A percentile compares a stretch with the other conserved stretches of the same genome.
These are phyloP conservation scores for Lacerta bilineata DNA, from an alignment of 2,797 vertebrate species.

Conservation along the genomic window DNA sequence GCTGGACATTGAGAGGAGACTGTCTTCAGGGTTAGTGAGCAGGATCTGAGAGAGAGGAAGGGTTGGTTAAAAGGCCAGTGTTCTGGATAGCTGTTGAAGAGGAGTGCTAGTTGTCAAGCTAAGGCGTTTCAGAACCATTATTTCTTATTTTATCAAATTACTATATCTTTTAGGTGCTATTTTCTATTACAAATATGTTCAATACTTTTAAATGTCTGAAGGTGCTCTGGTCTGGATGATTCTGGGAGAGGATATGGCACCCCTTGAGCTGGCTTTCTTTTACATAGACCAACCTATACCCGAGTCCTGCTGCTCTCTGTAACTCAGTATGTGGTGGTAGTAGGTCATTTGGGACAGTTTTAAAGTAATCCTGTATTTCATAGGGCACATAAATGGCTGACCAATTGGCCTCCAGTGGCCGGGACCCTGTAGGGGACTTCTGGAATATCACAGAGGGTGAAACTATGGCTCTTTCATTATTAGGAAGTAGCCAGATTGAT, in stretches of 20 bases:
- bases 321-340: not conserved
- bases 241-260: not conserved
- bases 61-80: not conserved
- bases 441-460: rapidly evolving
- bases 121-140: not conserved
- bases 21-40: no score
- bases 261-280: not conserved
- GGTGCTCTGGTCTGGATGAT: not conserved
- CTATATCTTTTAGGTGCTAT: not conserved
- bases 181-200: not conserved
- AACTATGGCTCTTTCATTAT: not conserved
- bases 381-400: not conserved
- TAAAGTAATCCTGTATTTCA: not conserved
- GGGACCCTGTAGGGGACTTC: not conserved
- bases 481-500: not conserved
- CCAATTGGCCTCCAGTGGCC: not conserved
- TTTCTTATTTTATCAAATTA: not conserved
- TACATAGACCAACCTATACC: not conserved
- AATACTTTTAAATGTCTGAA: not conserved
- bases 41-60: not conserved
- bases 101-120: not conserved
- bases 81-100: not conserved
- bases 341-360: not conserved
- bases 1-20: no score
- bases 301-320: not conserved